Base-by-base conservation (phyloP, 2,113 vertebrate species). In the Rhinopithecus roxellana region DNA sequence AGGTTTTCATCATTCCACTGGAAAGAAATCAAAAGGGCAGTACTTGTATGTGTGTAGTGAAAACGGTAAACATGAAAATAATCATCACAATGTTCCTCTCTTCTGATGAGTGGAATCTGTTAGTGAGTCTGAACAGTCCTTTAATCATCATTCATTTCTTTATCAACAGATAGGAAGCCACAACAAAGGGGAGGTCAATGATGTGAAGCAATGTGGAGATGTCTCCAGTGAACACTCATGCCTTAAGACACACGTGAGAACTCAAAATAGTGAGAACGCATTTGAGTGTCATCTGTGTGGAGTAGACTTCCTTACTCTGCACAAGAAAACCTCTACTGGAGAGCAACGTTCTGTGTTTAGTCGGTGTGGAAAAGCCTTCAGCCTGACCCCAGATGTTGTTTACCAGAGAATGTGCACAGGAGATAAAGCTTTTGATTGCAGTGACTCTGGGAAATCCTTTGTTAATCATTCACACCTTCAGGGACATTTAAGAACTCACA, bases 211-310 rank as follows among this genome's bases (percentile, higher is more conserved):
- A 8, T 40, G 67, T 87, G 82, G 77, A 55, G 84, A 88, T 5
- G 86, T 94, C 88, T 86, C 93, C 88, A 91, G 83, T 32, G 88
- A 97, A 22, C 88, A 94, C 45, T 91, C 78, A 1, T 88, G 86
- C 55, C 81, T 97, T 74, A 89, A 89, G 92, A 84, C 88, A 55
- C 83, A 92, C 0, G 3, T 67, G 83, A 95, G 70, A 79, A 89
- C 25, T 70, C 78, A 57, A 70, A 50, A 30, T 22, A 50, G 48
- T 89, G 35, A 43, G 35, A 74, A 27, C 1, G 12, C 14, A 50
- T 80, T 30, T 92, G n/a, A 43, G 40, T 35, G 48, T 57, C 22
- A 69, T 57, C 69, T 40, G 25, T 25, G 18, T 79, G 23, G 50
- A 69, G 45, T 3, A 45, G 50, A 57, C 50, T 50, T 95, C 27